These are phyloP conservation scores for Lophotriccus pileatus DNA, from an alignment of 2,797 vertebrate species.

Conservation along the genomic window DNA sequence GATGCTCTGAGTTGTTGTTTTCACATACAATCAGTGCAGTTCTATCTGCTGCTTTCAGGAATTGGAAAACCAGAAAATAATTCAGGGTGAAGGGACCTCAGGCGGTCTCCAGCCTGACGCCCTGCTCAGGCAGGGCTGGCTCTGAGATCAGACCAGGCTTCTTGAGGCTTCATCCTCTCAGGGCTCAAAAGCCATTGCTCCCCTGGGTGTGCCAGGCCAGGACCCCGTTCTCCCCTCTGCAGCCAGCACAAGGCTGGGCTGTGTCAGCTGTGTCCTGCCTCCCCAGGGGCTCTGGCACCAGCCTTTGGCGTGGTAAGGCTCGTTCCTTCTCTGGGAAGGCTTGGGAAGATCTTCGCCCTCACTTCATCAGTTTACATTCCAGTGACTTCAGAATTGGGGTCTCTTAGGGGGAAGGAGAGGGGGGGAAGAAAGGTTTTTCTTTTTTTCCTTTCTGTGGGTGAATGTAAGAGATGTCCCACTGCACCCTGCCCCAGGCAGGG, in stretches of 20 bases:
- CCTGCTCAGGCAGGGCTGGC: background rate
- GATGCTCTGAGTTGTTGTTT: background rate
- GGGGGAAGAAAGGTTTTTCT: fast-evolving
- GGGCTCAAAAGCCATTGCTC: background rate
- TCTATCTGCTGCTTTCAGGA: background rate
- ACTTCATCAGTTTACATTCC: background rate
- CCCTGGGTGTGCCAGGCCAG: background rate
- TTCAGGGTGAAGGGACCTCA: background rate
- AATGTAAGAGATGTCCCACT: background rate
- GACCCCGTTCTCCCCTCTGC: background rate
- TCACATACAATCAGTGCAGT: background rate
- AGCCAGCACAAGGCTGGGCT: background rate
- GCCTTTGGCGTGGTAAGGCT: background rate
- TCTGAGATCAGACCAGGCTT: background rate
- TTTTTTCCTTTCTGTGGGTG: background rate
- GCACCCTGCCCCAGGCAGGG: background rate
- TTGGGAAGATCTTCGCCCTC: background rate
- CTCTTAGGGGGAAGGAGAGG: no score
- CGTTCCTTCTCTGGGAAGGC: background rate
- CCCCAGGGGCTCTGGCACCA: background rate
- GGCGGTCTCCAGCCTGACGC: background rate
- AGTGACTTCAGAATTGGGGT: background rate
- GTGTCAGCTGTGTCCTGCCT: background rate
- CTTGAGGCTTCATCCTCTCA: background rate
- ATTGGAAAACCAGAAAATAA: background rate